Percentiles rank a stretch among this genome's conserved stretches.
phyloP scores from a whole-genome alignment of 2,113 vertebrate genomes.

The Bagarius yarrelli region DNA sequence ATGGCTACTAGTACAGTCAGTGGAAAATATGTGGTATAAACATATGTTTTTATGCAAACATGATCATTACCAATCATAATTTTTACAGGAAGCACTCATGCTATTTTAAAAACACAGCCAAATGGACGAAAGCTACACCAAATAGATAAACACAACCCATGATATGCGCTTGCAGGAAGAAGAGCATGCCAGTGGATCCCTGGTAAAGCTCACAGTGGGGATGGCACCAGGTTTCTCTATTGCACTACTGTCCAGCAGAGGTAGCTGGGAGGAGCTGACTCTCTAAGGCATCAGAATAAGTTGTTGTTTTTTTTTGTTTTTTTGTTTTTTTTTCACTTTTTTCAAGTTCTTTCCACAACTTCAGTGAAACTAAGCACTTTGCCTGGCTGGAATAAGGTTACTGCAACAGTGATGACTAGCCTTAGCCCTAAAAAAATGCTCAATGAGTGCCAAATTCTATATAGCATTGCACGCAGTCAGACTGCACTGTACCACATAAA shows the following conservation, averaged over 20 bases:
- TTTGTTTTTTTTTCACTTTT: too few species aligned
- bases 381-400: slow-evolving; percentile 3
- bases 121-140: background rate
- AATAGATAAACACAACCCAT: background rate
- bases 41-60: background rate
- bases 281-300: slow-evolving; percentile 30
- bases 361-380: slow-evolving; percentile 2
- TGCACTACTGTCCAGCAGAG: slow-evolving; percentile 24
- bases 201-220: background rate
- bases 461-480: background rate
- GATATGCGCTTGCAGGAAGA: background rate
- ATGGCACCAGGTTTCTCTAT: slow-evolving; percentile 29
- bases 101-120: background rate
- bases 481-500: slow-evolving; percentile 1
- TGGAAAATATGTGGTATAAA: background rate
- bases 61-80: background rate
- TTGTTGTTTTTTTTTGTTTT: background rate
- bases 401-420: slow-evolving; percentile 18
- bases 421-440: background rate
- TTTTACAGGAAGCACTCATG: background rate
- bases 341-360: background rate
- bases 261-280: slow-evolving; percentile 13
- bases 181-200: background rate
- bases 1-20: background rate
- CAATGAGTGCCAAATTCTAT: background rate